Percentiles rank a stretch among this genome's conserved stretches.
Conservation (phyloP, 2,113 vertebrate genomes). For the Calonectris borealis region DNA sequence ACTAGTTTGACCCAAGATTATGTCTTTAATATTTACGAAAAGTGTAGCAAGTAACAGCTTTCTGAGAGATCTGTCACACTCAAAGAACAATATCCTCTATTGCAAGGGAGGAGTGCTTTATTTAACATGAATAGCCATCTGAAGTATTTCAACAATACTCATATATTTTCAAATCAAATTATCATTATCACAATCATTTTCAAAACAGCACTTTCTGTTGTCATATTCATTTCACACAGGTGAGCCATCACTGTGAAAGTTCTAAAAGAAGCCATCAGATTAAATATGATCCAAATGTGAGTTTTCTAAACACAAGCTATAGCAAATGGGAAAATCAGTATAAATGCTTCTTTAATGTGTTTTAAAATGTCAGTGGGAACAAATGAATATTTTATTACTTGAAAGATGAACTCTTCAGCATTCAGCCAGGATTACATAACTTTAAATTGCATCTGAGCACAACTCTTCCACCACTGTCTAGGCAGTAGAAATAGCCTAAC, state of each 20-base stretch:
- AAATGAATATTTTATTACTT: constrained; percentile 5
- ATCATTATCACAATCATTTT: not conserved
- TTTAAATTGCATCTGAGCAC: not conserved
- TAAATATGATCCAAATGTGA: not conserved
- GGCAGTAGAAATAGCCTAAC: not conserved
- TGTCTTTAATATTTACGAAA: not conserved
- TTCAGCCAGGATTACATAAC: not conserved
- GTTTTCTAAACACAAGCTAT: not conserved
- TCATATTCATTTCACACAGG: not conserved
- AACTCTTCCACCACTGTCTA: not conserved
- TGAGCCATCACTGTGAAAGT: not conserved
- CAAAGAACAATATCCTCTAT: not conserved
- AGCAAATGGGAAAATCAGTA: not conserved
- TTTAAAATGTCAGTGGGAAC: not conserved
- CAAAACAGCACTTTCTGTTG: not conserved
- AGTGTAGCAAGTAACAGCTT: not conserved
- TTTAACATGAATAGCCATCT: not conserved
- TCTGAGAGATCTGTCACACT: not conserved
- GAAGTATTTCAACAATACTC: not conserved
- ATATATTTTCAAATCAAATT: not conserved
- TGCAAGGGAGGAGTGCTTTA: not conserved
- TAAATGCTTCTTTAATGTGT: not conserved
- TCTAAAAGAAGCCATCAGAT: not conserved
- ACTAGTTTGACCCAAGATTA: not conserved
- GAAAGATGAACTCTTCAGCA: not conserved